A percentile compares a stretch with the other conserved stretches of the same genome.
phyloP scores from a whole-genome alignment of 1,140 invertebrate genomes.

The Thaumatotibia leucotreta region DNA sequence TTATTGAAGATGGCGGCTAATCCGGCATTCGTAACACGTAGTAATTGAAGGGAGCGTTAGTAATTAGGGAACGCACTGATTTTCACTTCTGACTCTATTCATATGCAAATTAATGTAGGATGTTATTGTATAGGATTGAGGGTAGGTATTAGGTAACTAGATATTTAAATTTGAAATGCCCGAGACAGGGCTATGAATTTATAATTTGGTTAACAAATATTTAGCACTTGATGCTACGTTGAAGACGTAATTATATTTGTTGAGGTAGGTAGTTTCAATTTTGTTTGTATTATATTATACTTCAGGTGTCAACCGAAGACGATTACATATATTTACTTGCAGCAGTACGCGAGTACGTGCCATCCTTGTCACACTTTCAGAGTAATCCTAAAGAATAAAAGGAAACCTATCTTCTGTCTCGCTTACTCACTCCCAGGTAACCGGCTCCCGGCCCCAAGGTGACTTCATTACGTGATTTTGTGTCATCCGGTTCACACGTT shows the following conservation, averaged over 20 bases:
- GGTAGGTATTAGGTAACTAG: neutral
- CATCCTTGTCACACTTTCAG: too few species aligned
- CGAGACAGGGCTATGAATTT: neutral
- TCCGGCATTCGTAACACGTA: conserved; percentile 33
- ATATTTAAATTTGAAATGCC: neutral
- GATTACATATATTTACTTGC: too few species aligned
- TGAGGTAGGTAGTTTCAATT: too few species aligned
- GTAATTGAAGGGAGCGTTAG: conserved; percentile 28
- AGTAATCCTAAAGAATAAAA: too few species aligned
- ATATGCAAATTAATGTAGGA: neutral
- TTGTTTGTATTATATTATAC: too few species aligned
- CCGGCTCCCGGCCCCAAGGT: too few species aligned
- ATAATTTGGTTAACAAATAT: neutral
- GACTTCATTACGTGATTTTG: neutral
- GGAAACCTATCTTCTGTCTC: too few species aligned
- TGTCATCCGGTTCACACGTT: neutral
- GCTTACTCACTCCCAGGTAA: too few species aligned
- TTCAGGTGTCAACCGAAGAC: too few species aligned
- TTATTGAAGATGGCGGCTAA: conserved; percentile 23
- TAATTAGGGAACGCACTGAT: conserved; percentile 18
- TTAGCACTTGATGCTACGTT: neutral
- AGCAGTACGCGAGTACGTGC: too few species aligned
- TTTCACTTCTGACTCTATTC: neutral
- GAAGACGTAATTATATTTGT: too few species aligned
- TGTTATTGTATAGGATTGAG: neutral